phyloP scores from a whole-genome alignment of 1,140 invertebrate genomes.

The Saxidomus purpurata region DNA sequence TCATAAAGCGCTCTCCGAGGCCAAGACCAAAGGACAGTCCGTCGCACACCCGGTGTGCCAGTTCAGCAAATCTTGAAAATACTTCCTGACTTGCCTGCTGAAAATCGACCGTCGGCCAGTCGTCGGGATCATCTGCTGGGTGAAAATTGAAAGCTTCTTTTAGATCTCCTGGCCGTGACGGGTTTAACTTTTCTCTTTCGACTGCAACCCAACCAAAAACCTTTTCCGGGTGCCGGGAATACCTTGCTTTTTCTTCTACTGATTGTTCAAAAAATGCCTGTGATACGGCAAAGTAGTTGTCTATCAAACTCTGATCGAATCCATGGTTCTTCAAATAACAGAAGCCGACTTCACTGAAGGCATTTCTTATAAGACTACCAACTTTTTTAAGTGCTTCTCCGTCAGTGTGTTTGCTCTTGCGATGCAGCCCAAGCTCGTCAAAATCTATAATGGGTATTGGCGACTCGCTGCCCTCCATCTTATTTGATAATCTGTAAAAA shows the following conservation, averaged over 20 bases:
- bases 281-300: conserved; percentile 56
- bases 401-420: not conserved
- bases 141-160: conserved; percentile 59
- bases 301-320: conserved; percentile 35
- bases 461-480: too few relatives aligned
- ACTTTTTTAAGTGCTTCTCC: conserved; percentile 6
- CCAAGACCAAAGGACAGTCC: conserved; percentile 38
- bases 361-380: conserved; percentile 50
- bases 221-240: conserved; percentile 17
- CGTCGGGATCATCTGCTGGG: conserved; percentile 7
- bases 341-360: conserved; percentile 64
- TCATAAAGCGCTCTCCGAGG: conserved; percentile 4
- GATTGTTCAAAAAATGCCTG: conserved; percentile 58
- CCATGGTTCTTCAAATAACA: conserved; percentile 71
- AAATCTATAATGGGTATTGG: conserved; percentile 66
- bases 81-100: not conserved
- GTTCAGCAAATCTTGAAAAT: not conserved
- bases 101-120: conserved; percentile 31
- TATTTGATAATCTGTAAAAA: too few relatives aligned
- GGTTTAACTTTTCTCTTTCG: conserved; percentile 54
- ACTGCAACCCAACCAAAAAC: conserved; percentile 65
- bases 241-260: conserved; percentile 57
- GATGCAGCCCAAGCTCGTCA: not conserved
- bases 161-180: conserved; percentile 39
- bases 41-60: conserved; percentile 27